Base-by-base conservation (phyloP, 1,140 invertebrate genomes). In the Cecropterus lyciades region DNA sequence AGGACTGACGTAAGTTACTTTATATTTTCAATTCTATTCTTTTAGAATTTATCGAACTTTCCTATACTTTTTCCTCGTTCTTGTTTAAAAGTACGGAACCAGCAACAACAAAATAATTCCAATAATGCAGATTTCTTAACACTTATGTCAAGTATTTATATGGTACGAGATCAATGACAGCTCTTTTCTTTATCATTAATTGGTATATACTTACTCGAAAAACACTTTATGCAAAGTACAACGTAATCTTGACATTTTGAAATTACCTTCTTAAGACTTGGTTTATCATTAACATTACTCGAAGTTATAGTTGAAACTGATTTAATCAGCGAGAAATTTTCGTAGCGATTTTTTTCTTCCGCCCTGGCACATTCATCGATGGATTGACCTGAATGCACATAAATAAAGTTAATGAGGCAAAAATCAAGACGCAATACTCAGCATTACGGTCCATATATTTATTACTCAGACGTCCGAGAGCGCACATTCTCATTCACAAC, bases 321-420 rank as follows among this genome's bases (percentile, higher is more conserved):
- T 82, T 79, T 79, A 82, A 82, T 81, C 77, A 79, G 79, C 75
- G 65, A 69, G 73, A 84, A 82, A 77, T 80, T 80, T 73, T 77
- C 65, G 71, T 69, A 70, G 74, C 56, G 65, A 67, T 81, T 82
- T 80, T 81, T 86, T 75, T n/a, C 63, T 65, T 69, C 70, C 63
- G 65, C 71, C 70, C 55, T 68, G 70, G 75, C 67, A 78, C 73
- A 67, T 80, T 82, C 77, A 76, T 82, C 81, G 78, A 80, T 82
- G 75, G 70, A 82, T 80, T 80, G 74, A 80, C 70, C 80, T 43
- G 77, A 70, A 62, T 63, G 71, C 73, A 76, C 76, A 80, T 81
- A 84, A 83, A 83, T 85, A 80, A 81, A 79, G 67, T 81, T 80
- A 86, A 82, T 84, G 79, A 81, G 72, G 73, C 69, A 72, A 84